Percentiles rank a stretch among this genome's conserved stretches.
phyloP scores from a whole-genome alignment of 2,888 invertebrate genomes.

The Hirtodrosophila trivittata region DNA sequence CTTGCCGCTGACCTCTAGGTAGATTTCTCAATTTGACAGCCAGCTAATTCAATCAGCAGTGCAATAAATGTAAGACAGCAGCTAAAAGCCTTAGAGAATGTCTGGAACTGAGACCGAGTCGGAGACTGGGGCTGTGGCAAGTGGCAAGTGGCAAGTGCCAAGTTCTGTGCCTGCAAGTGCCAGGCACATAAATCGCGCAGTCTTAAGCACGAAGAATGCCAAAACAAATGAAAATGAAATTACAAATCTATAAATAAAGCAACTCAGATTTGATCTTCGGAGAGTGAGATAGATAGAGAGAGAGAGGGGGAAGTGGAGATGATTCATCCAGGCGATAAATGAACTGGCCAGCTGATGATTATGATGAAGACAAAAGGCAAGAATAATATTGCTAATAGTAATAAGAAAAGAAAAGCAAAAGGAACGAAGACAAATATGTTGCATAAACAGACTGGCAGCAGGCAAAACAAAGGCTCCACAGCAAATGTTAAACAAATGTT shows the following conservation, averaged over 20 bases:
- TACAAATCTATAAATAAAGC: conserved; percentile 62
- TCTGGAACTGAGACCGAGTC: no score
- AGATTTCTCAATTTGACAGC: no score
- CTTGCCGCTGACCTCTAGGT: no score
- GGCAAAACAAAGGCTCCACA: conserved; percentile 9
- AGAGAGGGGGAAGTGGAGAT: no score
- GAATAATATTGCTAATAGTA: conserved; percentile 12
- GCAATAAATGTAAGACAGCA: no score
- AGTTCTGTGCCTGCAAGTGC: no score
- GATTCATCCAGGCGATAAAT: conserved; percentile 32
- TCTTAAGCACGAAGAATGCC: neutral
- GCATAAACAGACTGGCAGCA: conserved; percentile 41
- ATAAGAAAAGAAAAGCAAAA: conserved; percentile 9
- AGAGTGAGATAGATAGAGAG: no score
- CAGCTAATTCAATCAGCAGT: no score
- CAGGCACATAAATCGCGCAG: conserved; percentile 11
- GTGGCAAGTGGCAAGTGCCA: no score
- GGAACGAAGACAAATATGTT: conserved; percentile 40
- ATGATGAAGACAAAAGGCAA: conserved; percentile 27
- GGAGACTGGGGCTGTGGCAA: no score
- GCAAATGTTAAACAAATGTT: conserved; percentile 67
- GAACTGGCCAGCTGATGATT: conserved; percentile 32
- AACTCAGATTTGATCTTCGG: conserved; percentile 24
- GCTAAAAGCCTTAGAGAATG: no score
- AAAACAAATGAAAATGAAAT: conserved; percentile 33